Base-by-base conservation (phyloP, 2,113 vertebrate species). In the Burhinus oedicnemus region DNA sequence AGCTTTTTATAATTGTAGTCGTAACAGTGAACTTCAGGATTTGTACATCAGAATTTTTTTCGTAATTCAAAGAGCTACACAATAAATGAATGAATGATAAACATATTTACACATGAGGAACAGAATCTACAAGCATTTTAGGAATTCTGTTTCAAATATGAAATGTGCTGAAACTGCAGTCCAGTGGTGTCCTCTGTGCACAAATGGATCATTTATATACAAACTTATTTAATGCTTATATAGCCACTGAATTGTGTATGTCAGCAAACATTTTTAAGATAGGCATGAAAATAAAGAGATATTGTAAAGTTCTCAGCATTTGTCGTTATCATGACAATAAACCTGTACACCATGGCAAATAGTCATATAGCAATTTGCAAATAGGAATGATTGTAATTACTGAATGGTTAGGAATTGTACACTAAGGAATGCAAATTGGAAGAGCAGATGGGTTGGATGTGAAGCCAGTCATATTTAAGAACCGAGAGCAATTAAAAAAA, bases 401-500 rank as follows among this genome's bases (percentile, higher is more conserved):
- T 40, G n/a, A 96, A 81, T 93, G 9, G 34, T 95, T 84, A 97
- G 93, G 36, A 97, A 93, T 58, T 90, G 60, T 92, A 80, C 61
- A 69, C 2, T 26, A 72, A 89, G 34, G 38, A 61, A 89, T 20
- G 13, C 57, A 82, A 91, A 89, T 54, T 72, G 21, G 27, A 87
- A 58, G 19, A 91, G 34, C 55, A 87, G 71, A 95, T 94, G 47
- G 49, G 27, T 9, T 96, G 66, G 38, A 77, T 88, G 26, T 79
- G 81, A 95, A 96, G 15, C 34, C 66, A 92, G 68, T 78, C 51
- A 64, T 88, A 90, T 83, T 97, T 90, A 95, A 96, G 54, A 97
- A 64, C 55, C 38, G 44, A 95, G 75, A 83, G 20, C 38, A 97
- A 91, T 96, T 95, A 80, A 78, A 65, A 93, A 94, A 82, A 83